Evolutionary conservation across 1,140 invertebrate genomes (phyloP).

Genomic region (Holcopasites calliopsidis): DNA sequence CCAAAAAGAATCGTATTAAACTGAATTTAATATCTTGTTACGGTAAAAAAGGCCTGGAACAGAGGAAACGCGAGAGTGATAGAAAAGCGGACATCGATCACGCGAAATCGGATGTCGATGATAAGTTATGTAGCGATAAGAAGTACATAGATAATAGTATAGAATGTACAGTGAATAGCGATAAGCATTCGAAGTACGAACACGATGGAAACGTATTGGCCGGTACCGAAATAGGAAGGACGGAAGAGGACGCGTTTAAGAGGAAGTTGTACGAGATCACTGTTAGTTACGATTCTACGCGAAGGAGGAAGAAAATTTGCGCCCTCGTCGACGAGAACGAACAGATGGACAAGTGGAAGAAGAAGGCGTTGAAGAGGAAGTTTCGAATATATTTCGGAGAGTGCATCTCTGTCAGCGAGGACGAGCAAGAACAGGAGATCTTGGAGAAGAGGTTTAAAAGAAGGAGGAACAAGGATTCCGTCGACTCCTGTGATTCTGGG

Average conservation of each 20-base stretch:
- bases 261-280: neutral
- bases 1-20: neutral
- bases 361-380: neutral
- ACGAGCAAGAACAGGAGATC: conserved; percentile 34
- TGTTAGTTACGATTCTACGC: neutral
- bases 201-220: too few species aligned
- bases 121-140: neutral
- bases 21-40: neutral
- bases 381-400: conserved; percentile 9
- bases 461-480: neutral
- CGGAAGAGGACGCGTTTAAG: neutral
- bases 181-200: neutral
- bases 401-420: conserved; percentile 15
- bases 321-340: neutral
- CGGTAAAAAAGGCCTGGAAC: neutral
- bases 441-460: neutral
- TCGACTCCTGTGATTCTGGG: conserved; percentile 19
- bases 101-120: neutral
- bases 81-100: neutral
- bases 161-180: neutral
- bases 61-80: neutral
- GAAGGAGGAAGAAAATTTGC: neutral
- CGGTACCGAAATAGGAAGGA: neutral
- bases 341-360: neutral
- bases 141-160: neutral